phyloP scores from a whole-genome alignment of 2,797 vertebrate species.

The Gadopsis marmoratus region DNA sequence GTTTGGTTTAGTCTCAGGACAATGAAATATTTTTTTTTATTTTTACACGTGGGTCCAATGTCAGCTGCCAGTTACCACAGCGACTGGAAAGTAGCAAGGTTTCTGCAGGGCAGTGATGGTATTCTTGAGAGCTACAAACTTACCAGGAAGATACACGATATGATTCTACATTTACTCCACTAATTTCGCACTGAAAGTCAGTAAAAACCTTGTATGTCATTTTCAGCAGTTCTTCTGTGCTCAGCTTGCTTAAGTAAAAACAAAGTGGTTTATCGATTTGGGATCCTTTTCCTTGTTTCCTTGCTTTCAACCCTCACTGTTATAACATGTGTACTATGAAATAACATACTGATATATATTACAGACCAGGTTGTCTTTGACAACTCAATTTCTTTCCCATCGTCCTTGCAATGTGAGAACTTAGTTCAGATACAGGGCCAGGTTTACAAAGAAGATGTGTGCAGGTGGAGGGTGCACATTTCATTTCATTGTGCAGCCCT shows the following conservation, averaged over 20 bases:
- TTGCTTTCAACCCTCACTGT: conserved; percentile 14
- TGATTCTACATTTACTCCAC: conserved; percentile 65
- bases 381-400: neutral
- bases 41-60: conserved; percentile 36
- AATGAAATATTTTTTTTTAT: conserved; percentile 18
- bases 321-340: conserved; percentile 20
- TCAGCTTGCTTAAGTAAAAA: conserved; percentile 80
- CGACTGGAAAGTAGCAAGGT: conserved; percentile 37
- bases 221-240: conserved; percentile 76
- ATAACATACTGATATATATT: conserved; percentile 4
- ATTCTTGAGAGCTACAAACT: conserved; percentile 44
- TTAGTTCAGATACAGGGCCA: neutral
- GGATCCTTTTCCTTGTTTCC: conserved; percentile 50
- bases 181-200: conserved; percentile 71
- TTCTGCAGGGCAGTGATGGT: conserved; percentile 47
- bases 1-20: conserved; percentile 67
- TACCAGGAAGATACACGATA: conserved; percentile 56
- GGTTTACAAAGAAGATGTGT: neutral
- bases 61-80: conserved; percentile 40
- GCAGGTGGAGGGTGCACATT: neutral
- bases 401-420: neutral
- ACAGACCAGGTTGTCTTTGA: conserved; percentile 4
- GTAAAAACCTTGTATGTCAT: conserved; percentile 73
- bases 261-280: conserved; percentile 74
- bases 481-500: too few species aligned